Percentiles rank a stretch among this genome's conserved stretches.
Evolutionary conservation across 2,888 invertebrate species (phyloP).

Genomic region (Tolmerus cingulatus): DNA sequence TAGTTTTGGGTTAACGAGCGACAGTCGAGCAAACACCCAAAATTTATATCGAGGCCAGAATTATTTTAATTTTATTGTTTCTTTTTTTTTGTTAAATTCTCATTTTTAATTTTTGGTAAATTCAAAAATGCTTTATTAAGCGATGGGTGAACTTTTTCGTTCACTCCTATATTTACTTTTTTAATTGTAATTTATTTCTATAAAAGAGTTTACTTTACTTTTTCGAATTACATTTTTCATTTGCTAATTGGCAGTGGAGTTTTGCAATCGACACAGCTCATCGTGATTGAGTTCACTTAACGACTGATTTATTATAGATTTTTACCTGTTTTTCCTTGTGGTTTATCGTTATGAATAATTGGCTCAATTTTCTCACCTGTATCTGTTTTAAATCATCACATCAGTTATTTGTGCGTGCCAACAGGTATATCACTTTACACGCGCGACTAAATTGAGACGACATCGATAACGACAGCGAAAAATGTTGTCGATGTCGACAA

Average conservation of each 20-base stretch:
- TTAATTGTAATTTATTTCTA: not conserved
- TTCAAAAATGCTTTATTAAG: not conserved
- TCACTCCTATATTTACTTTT: not conserved
- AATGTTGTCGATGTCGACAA: not conserved
- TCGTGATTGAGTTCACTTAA: not conserved
- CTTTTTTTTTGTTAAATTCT: not conserved
- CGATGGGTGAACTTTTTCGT: not conserved
- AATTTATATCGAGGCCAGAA: slow-evolving; percentile 9
- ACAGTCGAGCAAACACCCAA: slow-evolving; percentile 2
- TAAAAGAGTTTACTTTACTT: not conserved
- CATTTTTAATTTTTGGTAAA: not conserved
- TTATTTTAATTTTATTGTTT: not conserved
- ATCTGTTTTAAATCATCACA: slow-evolving; percentile 17
- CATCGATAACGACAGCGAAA: not conserved
- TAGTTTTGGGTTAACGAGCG: slow-evolving; percentile 21
- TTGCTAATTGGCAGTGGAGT: slow-evolving; percentile 39
- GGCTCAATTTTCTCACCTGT: slow-evolving; percentile 21
- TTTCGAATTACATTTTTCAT: not conserved
- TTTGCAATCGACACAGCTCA: slow-evolving; percentile 21
- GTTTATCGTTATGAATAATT: slow-evolving; percentile 33
- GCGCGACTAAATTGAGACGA: not conserved
- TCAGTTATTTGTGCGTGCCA: not conserved
- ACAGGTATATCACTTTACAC: slow-evolving; percentile 2
- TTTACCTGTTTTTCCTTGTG: slow-evolving; percentile 4
- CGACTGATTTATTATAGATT: not conserved